Evolutionary conservation across 2,888 invertebrate species (phyloP).

Genomic region (Aleiodes testaceus): DNA sequence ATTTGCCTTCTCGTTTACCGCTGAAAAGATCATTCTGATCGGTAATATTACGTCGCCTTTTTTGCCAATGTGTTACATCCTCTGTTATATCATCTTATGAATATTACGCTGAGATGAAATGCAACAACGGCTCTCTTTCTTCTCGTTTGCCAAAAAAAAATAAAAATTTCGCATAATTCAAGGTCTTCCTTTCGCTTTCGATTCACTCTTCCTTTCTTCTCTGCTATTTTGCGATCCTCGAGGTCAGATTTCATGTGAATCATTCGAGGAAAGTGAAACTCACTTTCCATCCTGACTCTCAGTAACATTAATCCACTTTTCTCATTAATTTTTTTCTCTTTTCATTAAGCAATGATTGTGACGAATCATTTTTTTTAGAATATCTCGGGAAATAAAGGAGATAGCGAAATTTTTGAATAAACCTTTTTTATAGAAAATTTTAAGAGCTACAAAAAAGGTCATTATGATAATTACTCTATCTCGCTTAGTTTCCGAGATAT

Average conservation of each 20-base stretch:
- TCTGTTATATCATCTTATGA: slow-evolving; percentile 31
- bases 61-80: slow-evolving; percentile 7
- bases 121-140: background rate
- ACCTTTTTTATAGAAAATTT: too few relatives aligned
- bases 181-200: slow-evolving; percentile 15
- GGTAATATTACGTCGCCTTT: slow-evolving; percentile 34
- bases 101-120: slow-evolving; percentile 9
- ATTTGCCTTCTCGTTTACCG: slow-evolving; percentile 9
- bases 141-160: background rate
- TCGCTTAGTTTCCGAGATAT: too few relatives aligned
- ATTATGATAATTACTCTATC: background rate
- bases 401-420: too few relatives aligned
- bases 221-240: background rate
- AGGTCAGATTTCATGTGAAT: slow-evolving; percentile 1
- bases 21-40: slow-evolving; percentile 24
- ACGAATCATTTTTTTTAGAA: too few relatives aligned
- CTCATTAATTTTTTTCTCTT: too few relatives aligned
- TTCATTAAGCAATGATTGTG: too few relatives aligned
- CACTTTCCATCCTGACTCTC: background rate
- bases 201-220: background rate
- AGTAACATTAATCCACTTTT: too few relatives aligned
- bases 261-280: background rate
- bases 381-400: too few relatives aligned
- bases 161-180: background rate
- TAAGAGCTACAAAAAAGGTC: too few relatives aligned